phyloP scores from a whole-genome alignment of 2,888 invertebrate genomes.

The Liodrosophila aerea region DNA sequence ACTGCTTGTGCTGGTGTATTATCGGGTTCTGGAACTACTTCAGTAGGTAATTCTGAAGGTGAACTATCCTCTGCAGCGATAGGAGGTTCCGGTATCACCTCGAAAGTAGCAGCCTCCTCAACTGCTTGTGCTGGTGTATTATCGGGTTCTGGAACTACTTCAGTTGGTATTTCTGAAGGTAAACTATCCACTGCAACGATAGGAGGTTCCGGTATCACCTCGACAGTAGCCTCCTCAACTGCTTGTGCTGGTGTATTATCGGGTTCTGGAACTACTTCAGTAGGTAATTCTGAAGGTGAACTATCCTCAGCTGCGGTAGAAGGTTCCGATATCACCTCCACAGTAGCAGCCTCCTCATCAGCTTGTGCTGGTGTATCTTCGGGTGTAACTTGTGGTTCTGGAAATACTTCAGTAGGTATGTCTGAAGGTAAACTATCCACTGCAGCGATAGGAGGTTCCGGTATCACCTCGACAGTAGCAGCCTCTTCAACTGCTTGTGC shows the following conservation, averaged over 20 bases:
- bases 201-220: not conserved
- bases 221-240: not conserved
- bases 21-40: not conserved
- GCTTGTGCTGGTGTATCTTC: not conserved
- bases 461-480: not conserved
- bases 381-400: not conserved
- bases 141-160: not conserved
- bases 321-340: not conserved
- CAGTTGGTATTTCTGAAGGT: too few species aligned
- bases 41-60: not conserved
- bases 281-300: not conserved
- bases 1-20: not conserved
- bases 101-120: not conserved
- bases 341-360: not conserved
- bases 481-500: not conserved
- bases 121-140: constrained; percentile 2
- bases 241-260: not conserved
- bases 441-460: too few species aligned
- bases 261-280: not conserved
- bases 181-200: not conserved
- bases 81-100: too few species aligned
- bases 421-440: too few species aligned
- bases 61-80: not conserved
- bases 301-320: not conserved
- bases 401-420: not conserved